Base-by-base conservation (phyloP, 2,797 vertebrate genomes). In the Ibycter americanus region DNA sequence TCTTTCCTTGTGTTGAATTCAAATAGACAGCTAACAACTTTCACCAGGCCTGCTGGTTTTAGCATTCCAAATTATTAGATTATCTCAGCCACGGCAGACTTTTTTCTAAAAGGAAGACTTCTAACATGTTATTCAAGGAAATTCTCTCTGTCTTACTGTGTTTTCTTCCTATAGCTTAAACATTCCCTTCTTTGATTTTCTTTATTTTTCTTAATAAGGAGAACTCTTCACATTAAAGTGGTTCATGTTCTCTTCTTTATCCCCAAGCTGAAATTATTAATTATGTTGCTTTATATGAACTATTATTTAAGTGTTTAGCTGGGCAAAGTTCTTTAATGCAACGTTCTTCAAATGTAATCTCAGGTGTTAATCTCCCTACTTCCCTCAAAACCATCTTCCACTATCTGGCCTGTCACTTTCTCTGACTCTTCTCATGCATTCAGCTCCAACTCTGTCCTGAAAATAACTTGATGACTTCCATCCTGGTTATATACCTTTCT, bases 81-180 rank as follows among this genome's bases (percentile, higher is more conserved):
- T 56, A 29, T 25, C 4, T 84, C 20, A 83, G 7, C 21, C 11
- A 11, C 3, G 8, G 25, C 9, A 90, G 36, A 31, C 0, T 9
- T 63, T 89, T 85, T 66, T 85, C 18, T 65, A 62, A 17, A 71
- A 61, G 12, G 5, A 32, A 58, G 11, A 72, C 11, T 62, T 67
- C 29, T 6, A 52, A 4, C 16, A 31, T 84, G 80, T 89, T 54
- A 25, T 55, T 92, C 26, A 63, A 89, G 20, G 3, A 70, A 87
- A 49, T 42, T 49, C 31, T 79, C 1, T 0, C 6, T 0, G 0
- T 59, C 11, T 79, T 32, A 25, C 6, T 22, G 11, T 2, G 3
- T 59, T 77, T 81, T 91, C 6, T 68, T 84, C 34, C 32, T 31
- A 2, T 3, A 76, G 14, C 6, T 72, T 71, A 78, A 74, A 20